A percentile compares a stretch with the other conserved stretches of the same genome.
Conservation (phyloP, 1,140 invertebrate genomes). For the Drosophila rufa region DNA sequence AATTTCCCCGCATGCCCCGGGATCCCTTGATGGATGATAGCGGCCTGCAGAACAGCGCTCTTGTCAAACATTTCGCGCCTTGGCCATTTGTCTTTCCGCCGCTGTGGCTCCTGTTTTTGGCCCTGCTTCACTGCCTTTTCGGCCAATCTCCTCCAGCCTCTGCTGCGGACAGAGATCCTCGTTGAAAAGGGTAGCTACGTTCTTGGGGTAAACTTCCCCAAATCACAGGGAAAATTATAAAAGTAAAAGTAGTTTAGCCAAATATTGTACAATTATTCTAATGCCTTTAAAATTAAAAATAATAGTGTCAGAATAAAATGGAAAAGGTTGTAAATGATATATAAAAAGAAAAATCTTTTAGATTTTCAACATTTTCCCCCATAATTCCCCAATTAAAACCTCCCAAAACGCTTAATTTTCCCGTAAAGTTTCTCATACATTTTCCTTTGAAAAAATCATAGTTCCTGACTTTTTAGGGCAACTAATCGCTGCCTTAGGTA, state of each 20-base stretch:
- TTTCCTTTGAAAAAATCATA: background rate
- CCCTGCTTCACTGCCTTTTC: background rate
- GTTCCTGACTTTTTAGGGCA: conserved; percentile 31
- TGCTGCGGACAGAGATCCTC: background rate
- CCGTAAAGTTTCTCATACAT: background rate
- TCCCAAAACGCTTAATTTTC: background rate
- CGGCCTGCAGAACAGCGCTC: conserved; percentile 38
- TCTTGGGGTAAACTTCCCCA: background rate
- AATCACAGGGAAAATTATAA: background rate
- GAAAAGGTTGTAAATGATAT: background rate
- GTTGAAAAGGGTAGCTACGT: conserved; percentile 6
- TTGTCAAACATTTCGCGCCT: conserved; percentile 78
- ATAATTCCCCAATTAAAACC: conserved; percentile 11
- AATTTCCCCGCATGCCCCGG: conserved; percentile 58
- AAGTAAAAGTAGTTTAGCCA: too few relatives aligned
- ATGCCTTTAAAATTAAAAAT: too few relatives aligned
- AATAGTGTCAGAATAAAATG: too few relatives aligned
- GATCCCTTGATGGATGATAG: conserved; percentile 66
- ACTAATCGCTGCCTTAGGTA: conserved; percentile 14
- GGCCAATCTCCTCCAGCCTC: conserved; percentile 10
- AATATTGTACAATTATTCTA: too few relatives aligned
- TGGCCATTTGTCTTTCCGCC: conserved; percentile 73
- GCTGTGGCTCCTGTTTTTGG: background rate
- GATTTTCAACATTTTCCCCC: background rate
- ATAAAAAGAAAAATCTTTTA: background rate